These are phyloP conservation scores for Acanthurus tractus DNA, from an alignment of 2,797 vertebrate genomes.

Conservation along the genomic window DNA sequence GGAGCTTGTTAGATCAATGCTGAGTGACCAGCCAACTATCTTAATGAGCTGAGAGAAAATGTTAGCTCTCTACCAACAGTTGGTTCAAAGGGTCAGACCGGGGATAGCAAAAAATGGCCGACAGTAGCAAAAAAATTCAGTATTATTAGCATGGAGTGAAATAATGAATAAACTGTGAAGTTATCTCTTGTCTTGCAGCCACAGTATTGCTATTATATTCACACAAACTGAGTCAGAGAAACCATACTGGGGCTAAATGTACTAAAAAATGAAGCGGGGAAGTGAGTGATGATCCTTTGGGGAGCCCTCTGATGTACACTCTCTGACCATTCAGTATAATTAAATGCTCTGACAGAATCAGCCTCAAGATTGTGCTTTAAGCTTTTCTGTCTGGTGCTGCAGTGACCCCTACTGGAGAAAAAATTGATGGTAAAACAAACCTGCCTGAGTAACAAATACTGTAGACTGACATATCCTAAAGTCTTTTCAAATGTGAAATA, in stretches of 20 bases:
- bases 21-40: conserved; percentile 60
- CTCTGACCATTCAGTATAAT: conserved; percentile 49
- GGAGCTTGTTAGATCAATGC: conserved; percentile 71
- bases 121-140: conserved; percentile 8
- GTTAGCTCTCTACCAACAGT: conserved; percentile 41
- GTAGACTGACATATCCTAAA: conserved; percentile 10
- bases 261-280: conserved; percentile 35
- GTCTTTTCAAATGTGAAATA: conserved; percentile 32
- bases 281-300: conserved; percentile 49
- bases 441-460: conserved; percentile 3
- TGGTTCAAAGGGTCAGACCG: conserved; percentile 32
- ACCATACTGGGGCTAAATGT: conserved; percentile 1
- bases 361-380: not conserved
- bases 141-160: conserved; percentile 26
- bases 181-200: conserved; percentile 11
- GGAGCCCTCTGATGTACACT: conserved; percentile 26
- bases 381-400: conserved; percentile 50
- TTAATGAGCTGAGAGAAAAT: conserved; percentile 63
- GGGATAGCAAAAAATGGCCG: not conserved
- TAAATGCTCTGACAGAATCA: conserved; percentile 45
- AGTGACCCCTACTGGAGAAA: conserved; percentile 74
- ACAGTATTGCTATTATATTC: conserved; percentile 9
- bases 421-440: not conserved
- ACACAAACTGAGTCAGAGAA: conserved; percentile 36
- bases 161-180: conserved; percentile 26